phyloP scores from a whole-genome alignment of 1,140 invertebrate genomes.

The Heliconius nattereri region DNA sequence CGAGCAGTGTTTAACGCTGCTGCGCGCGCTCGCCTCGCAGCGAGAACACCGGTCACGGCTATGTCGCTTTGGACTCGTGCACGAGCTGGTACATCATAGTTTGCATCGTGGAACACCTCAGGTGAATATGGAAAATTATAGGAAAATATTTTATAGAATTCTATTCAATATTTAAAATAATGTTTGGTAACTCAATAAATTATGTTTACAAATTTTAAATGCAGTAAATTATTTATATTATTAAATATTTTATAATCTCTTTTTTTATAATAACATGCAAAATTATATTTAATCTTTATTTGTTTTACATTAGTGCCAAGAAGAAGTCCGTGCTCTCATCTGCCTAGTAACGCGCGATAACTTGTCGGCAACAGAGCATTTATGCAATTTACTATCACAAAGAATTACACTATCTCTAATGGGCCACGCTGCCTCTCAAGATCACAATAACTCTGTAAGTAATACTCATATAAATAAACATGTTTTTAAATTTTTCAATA shows the following conservation, averaged over 20 bases:
- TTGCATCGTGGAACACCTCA: conserved; percentile 89
- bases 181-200: too few relatives aligned
- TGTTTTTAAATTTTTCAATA: not conserved
- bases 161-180: too few relatives aligned
- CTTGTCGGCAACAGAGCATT: conserved; percentile 91
- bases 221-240: too few relatives aligned
- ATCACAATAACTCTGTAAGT: conserved; percentile 78
- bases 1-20: conserved; percentile 95
- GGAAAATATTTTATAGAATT: too few relatives aligned
- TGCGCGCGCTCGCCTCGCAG: conserved; percentile 95
- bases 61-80: conserved; percentile 93
- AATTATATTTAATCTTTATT: too few relatives aligned
- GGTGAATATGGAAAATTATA: conserved; percentile 51
- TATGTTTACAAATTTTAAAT: too few relatives aligned
- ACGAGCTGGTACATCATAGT: conserved; percentile 95
- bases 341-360: conserved; percentile 96
- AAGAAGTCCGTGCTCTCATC: conserved; percentile 92
- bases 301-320: conserved; percentile 83
- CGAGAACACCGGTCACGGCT: conserved; percentile 88
- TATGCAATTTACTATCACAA: conserved; percentile 91
- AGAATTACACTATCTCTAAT: conserved; percentile 89
- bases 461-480: not conserved
- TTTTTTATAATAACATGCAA: too few relatives aligned
- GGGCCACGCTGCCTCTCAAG: conserved; percentile 84
- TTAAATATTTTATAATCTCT: too few relatives aligned